phyloP scores from a whole-genome alignment of 1,140 invertebrate species.

The Penaeus japonicus region DNA sequence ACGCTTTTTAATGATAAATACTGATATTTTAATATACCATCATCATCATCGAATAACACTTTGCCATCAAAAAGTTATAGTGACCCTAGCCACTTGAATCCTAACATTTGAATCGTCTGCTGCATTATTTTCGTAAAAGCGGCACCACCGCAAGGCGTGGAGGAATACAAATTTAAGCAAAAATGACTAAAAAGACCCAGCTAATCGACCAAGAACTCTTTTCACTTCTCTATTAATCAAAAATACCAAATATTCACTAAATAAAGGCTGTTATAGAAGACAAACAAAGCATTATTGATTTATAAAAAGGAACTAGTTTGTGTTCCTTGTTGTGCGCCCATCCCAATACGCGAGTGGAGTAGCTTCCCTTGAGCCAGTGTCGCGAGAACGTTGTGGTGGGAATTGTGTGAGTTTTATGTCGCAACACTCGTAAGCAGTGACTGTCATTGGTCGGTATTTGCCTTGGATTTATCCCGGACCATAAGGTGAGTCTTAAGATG shows the following conservation, averaged over 20 bases:
- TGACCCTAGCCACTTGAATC: too few relatives aligned
- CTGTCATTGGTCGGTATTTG: constrained; percentile 19
- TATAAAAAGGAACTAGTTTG: constrained; percentile 32
- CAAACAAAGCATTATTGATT: background rate
- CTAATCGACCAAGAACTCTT: background rate
- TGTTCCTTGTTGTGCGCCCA: constrained; percentile 29
- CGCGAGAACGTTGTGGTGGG: constrained; percentile 39
- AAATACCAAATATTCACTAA: background rate
- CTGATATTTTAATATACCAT: too few relatives aligned
- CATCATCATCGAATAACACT: too few relatives aligned
- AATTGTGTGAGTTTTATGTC: constrained; percentile 32
- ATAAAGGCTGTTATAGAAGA: constrained; percentile 22
- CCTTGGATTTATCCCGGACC: constrained; percentile 28
- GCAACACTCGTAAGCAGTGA: constrained; percentile 1
- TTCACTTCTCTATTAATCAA: background rate
- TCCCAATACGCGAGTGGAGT: background rate
- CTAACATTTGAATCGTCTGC: background rate
- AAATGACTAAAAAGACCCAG: background rate
- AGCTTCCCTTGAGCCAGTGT: constrained; percentile 35
- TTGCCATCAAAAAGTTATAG: too few relatives aligned
- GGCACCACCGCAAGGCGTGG: constrained; percentile 48
- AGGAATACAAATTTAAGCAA: constrained; percentile 21
- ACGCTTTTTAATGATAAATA: background rate
- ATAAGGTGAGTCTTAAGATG: constrained; percentile 23
- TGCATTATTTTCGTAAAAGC: constrained; percentile 29